Evolutionary conservation across 2,113 vertebrate species (phyloP).

Genomic region (Panthera tigris): DNA sequence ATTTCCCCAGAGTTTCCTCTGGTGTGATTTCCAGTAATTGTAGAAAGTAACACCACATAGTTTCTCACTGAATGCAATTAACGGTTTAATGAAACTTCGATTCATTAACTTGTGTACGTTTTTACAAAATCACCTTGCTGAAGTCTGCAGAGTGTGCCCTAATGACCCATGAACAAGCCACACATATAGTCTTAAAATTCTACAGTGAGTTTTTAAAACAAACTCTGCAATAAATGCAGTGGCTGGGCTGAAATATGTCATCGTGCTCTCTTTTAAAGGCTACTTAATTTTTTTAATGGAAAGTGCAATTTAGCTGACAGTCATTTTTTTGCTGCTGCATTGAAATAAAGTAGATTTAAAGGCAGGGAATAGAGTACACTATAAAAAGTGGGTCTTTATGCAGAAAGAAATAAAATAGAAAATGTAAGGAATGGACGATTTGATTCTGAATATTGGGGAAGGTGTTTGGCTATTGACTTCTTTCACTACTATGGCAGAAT

Average conservation of each 20-base stretch:
- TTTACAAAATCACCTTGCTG: slow-evolving; percentile 58
- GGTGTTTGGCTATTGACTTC: not conserved
- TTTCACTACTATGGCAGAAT: not conserved
- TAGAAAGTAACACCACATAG: not conserved
- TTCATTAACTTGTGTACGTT: slow-evolving; percentile 50
- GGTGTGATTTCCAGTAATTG: slow-evolving; percentile 33
- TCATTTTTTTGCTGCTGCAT: not conserved
- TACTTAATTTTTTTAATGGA: slow-evolving; percentile 44
- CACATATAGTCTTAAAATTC: slow-evolving; percentile 49
- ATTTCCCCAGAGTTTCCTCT: slow-evolving; percentile 46
- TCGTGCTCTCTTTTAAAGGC: slow-evolving; percentile 46
- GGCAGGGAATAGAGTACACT: not conserved
- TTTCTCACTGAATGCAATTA: slow-evolving; percentile 44
- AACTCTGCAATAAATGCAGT: slow-evolving; percentile 37
- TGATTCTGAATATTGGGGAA: not conserved
- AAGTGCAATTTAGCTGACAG: slow-evolving; percentile 54
- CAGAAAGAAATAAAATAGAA: slow-evolving; percentile 28
- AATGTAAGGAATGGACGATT: not conserved
- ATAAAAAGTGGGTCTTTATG: not conserved
- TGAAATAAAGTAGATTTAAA: slow-evolving; percentile 46
- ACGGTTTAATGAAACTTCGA: slow-evolving; percentile 62
- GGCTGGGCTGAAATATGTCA: slow-evolving; percentile 41
- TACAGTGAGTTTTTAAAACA: slow-evolving; percentile 31
- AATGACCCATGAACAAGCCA: slow-evolving; percentile 28
- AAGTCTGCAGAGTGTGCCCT: slow-evolving; percentile 43